Conservation (phyloP, 1,140 invertebrate species). For the Oreohelix idahoensis region DNA sequence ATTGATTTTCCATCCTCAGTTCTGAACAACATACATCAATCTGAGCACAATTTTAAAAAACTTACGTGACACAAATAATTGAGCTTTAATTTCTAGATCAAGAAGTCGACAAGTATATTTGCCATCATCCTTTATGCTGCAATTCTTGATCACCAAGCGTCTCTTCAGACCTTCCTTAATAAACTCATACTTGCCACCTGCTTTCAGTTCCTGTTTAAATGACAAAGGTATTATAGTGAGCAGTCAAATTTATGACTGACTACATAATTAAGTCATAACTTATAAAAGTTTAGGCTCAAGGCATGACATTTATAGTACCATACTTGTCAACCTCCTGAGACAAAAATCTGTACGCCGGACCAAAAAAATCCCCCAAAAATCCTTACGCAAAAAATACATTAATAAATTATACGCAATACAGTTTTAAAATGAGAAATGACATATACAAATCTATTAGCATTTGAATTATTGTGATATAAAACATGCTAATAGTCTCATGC, state of each 20-base stretch:
- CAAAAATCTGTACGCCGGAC: no score
- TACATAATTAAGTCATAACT: no score
- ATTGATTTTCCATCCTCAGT: not conserved
- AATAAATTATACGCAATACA: no score
- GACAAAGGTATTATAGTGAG: slow-evolving; percentile 3
- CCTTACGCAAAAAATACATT: no score
- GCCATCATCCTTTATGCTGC: slow-evolving; percentile 92
- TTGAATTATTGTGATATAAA: no score
- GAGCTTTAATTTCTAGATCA: slow-evolving; percentile 91
- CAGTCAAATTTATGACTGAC: not conserved
- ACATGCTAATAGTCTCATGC: no score
- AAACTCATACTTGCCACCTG: slow-evolving; percentile 83
- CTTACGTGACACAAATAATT: slow-evolving; percentile 92
- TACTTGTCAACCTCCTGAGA: no score
- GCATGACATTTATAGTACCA: no score
- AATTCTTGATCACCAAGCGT: slow-evolving; percentile 92
- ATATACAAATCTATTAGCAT: no score
- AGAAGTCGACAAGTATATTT: slow-evolving; percentile 92
- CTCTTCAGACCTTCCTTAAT: slow-evolving; percentile 92
- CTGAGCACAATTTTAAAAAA: not conserved
- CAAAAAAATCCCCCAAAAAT: no score
- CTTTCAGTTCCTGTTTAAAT: slow-evolving; percentile 82
- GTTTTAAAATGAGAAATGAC: no score
- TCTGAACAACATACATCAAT: not conserved
- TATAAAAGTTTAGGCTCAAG: no score